Percentiles rank a stretch among this genome's conserved stretches.
Evolutionary conservation across 92 coral and sea anemone genomes (phyloP).

Genomic region (Parazoanthus atlanticus): DNA sequence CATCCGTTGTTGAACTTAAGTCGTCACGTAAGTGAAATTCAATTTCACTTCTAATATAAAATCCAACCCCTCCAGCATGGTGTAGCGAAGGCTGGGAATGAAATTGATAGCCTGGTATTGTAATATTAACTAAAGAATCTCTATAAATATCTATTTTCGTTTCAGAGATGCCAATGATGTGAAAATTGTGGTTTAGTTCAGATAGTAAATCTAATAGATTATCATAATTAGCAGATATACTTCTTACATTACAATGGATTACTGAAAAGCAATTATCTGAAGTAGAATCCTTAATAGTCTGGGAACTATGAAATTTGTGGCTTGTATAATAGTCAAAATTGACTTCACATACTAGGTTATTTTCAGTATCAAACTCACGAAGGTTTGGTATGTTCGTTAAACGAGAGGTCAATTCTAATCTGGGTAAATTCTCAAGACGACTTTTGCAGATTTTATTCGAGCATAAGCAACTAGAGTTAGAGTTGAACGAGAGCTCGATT

Average conservation of each 20-base stretch:
- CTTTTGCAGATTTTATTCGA: not conserved
- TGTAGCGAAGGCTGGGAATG: too few relatives aligned
- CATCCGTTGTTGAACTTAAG: too few relatives aligned
- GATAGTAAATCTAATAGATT: not conserved
- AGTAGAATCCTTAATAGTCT: not conserved
- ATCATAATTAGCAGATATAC: constrained; percentile 36
- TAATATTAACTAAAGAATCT: not conserved
- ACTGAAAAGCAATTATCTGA: not conserved
- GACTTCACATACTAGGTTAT: constrained; percentile 4
- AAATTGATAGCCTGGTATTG: too few relatives aligned
- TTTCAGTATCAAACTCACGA: constrained; percentile 15
- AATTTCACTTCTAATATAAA: too few relatives aligned
- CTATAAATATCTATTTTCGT: constrained; percentile 4
- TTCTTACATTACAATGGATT: constrained; percentile 38
- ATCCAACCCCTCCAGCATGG: too few relatives aligned
- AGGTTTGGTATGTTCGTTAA: constrained; percentile 24
- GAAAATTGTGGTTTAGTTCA: not conserved
- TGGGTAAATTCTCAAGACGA: constrained; percentile 9
- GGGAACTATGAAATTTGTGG: constrained; percentile 13
- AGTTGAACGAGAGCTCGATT: not conserved
- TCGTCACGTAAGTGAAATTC: too few relatives aligned
- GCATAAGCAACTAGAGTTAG: not conserved
- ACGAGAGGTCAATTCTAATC: constrained; percentile 15
- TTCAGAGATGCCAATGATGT: constrained; percentile 36
- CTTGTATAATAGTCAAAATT: constrained; percentile 46